These are phyloP conservation scores for Trichopoda pennipes DNA, from an alignment of 2,888 invertebrate genomes.

Conservation along the genomic window DNA sequence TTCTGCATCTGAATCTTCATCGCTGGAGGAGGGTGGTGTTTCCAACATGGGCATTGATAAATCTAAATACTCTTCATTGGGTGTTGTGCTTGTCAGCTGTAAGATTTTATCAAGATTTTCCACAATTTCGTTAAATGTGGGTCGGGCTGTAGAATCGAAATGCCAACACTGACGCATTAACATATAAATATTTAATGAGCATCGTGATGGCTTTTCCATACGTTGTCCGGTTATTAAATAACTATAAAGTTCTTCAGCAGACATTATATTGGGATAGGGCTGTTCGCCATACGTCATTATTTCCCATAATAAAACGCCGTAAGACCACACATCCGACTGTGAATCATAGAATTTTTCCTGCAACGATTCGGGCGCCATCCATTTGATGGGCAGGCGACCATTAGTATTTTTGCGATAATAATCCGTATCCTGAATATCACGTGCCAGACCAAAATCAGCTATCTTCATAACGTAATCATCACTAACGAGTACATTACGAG, in stretches of 20 bases:
- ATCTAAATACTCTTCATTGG: slow-evolving; percentile 94
- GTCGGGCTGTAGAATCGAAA: slow-evolving; percentile 92
- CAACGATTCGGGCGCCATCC: slow-evolving; percentile 99
- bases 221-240: slow-evolving; percentile 94
- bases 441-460: slow-evolving; percentile 98
- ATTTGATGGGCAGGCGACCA: slow-evolving; percentile 97
- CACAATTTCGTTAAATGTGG: slow-evolving; percentile 93
- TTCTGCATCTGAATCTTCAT: slow-evolving; percentile 80
- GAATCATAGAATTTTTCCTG: slow-evolving; percentile 97
- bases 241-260: slow-evolving; percentile 95
- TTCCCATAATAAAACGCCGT: slow-evolving; percentile 98
- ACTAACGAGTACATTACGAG: slow-evolving; percentile 97
- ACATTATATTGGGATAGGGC: slow-evolving; percentile 98
- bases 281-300: slow-evolving; percentile 99
- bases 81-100: slow-evolving; percentile 83
- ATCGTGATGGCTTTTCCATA: slow-evolving; percentile 98
- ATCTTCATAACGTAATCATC: slow-evolving; percentile 97
- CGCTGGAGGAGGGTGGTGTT: slow-evolving; percentile 93
- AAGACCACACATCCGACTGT: slow-evolving; percentile 97
- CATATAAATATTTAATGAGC: slow-evolving; percentile 96
- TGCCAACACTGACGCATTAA: slow-evolving; percentile 99
- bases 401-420: slow-evolving; percentile 98
- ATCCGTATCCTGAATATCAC: slow-evolving; percentile 96
- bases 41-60: slow-evolving; percentile 91
- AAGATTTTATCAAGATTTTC: slow-evolving; percentile 92